phyloP scores from a whole-genome alignment of 2,888 invertebrate species.

The Tachina lurida region DNA sequence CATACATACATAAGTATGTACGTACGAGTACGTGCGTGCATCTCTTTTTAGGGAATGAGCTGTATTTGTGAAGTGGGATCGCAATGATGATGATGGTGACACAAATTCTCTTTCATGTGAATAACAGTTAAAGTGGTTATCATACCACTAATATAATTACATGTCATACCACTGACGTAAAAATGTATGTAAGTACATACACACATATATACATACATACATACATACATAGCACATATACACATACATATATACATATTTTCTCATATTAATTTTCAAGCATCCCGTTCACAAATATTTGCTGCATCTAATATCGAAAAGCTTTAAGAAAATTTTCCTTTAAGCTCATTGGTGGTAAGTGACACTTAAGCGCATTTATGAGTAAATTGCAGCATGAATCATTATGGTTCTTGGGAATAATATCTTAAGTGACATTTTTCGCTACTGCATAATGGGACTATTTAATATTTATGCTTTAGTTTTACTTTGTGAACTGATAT shows the following conservation, averaged over 20 bases:
- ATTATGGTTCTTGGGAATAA: slow-evolving; percentile 48
- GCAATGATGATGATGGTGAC: slow-evolving; percentile 66
- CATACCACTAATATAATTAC: slow-evolving; percentile 33
- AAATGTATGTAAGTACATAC: no score
- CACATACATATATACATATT: neutral
- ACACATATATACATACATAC: no score
- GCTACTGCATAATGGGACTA: neutral
- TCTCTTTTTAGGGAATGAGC: neutral
- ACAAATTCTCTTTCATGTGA: slow-evolving; percentile 69
- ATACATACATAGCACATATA: no score
- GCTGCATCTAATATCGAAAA: slow-evolving; percentile 34
- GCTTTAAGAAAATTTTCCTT: slow-evolving; percentile 36
- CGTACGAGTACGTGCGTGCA: slow-evolving; percentile 8
- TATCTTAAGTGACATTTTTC: slow-evolving; percentile 29
- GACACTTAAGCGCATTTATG: slow-evolving; percentile 52
- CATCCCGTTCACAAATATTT: slow-evolving; percentile 19
- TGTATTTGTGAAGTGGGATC: neutral
- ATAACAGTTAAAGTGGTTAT: slow-evolving; percentile 52
- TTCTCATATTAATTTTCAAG: slow-evolving; percentile 28
- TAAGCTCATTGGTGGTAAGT: slow-evolving; percentile 40
- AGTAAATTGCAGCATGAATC: slow-evolving; percentile 59
- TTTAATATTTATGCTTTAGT: no score
- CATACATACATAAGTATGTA: neutral
- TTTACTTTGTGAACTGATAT: no score
- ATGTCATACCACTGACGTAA: neutral